Evolutionary conservation across 2,888 invertebrate genomes (phyloP).

Genomic region (Onchidella celtica): DNA sequence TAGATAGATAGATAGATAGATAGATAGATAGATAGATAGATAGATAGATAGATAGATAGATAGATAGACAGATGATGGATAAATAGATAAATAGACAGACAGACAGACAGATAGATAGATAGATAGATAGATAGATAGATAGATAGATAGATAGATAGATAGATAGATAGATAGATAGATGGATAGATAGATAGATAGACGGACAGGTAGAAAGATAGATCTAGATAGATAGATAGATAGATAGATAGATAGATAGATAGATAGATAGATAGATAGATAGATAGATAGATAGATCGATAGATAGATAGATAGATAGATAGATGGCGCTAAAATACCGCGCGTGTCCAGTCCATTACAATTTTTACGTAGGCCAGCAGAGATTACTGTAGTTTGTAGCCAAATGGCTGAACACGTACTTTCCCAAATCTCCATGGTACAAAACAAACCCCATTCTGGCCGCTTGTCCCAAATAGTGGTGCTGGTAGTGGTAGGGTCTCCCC

Average conservation of each 20-base stretch:
- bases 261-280: background rate
- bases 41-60: background rate
- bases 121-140: background rate
- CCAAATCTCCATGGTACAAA: too few relatives aligned
- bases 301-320: background rate
- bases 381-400: too few relatives aligned
- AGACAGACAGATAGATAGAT: background rate
- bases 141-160: background rate
- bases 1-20: background rate
- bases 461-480: too few relatives aligned
- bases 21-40: background rate
- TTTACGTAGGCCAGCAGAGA: too few relatives aligned
- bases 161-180: constrained; percentile 1
- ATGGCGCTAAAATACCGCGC: background rate
- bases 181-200: constrained; percentile 1
- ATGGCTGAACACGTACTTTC: too few relatives aligned
- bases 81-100: background rate
- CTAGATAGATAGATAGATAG: background rate
- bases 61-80: too few relatives aligned
- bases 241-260: background rate
- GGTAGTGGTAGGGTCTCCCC: too few relatives aligned
- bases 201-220: too few relatives aligned
- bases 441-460: too few relatives aligned
- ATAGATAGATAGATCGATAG: background rate
- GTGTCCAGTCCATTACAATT: too few relatives aligned